Base-by-base conservation (phyloP, 2,888 invertebrate species). In the Macrosoma leucophasiata region DNA sequence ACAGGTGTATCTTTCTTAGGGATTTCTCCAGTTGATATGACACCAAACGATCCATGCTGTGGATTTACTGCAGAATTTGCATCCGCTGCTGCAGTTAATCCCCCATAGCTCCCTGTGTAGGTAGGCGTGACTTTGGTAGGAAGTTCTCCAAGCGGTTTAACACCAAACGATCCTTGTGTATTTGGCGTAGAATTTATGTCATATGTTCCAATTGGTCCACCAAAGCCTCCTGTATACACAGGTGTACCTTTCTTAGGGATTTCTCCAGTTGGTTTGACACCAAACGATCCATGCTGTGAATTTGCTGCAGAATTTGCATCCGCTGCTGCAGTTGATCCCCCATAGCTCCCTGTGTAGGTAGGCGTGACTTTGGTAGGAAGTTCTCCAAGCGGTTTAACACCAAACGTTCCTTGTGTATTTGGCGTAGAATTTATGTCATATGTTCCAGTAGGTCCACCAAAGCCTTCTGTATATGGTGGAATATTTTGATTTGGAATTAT, bases 181-280 rank as follows among this genome's bases (percentile, higher is more conserved):
- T 7, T 13, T 22, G 10, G 36, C n/a, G 28, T 30, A 2, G 30
- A 33, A 12, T 38, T 38, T n/a, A 41, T 43, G 29, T 41, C 51
- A 36, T 33, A 39, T 19, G 52, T 32, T 19, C 54, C 56, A 17
- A 50, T 15, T n/a, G 51, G 43, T 11, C 55, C 59, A 10, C 53
- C 55, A 36, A 60, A 58, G 9, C 55, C 51, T 12, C 58, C 58
- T 21, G 50, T 46, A 29, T 60, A 60, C n/a, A 33, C 20, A 21
- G 53, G 50, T 24, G 26, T 41, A 39, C 39, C 36, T 13, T 25
- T 17, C 21, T 6, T 19, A 17, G 20, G 20, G n/a, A 37, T 10
- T 13, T 15, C 11, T 12, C 13, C 13, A 26, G 8, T 32, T 11
- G 39, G 39, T 30, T 41, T 36, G 2, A 29, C 12, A 9, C 21